phyloP scores from a whole-genome alignment of 2,888 invertebrate genomes.

The Ophioninae sp. region DNA sequence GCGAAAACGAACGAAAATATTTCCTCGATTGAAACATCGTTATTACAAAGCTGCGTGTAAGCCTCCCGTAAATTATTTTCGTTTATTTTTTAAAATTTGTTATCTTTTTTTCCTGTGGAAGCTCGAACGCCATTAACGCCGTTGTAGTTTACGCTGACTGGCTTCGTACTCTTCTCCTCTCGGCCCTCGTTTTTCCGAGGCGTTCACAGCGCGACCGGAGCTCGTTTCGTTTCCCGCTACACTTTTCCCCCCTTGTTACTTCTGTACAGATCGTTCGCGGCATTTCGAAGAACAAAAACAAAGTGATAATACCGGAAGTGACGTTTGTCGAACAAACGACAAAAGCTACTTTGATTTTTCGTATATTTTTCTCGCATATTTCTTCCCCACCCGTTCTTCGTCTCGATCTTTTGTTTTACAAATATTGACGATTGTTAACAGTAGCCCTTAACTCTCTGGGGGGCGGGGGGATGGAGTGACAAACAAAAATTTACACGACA shows the following conservation, averaged over 20 bases:
- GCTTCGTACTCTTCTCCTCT: slow-evolving; percentile 9
- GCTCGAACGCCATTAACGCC: slow-evolving; percentile 59
- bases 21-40: slow-evolving; percentile 55
- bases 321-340: slow-evolving; percentile 17
- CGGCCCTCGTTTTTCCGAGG: slow-evolving; percentile 1
- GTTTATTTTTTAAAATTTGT: slow-evolving; percentile 15
- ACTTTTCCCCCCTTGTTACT: slow-evolving; percentile 4
- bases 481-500: slow-evolving; percentile 56
- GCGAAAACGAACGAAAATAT: slow-evolving; percentile 59
- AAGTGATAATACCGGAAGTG: slow-evolving; percentile 18
- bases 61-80: slow-evolving; percentile 53
- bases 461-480: slow-evolving; percentile 25
- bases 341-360: slow-evolving; percentile 16
- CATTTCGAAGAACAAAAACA: slow-evolving; percentile 24
- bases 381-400: background rate
- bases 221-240: slow-evolving; percentile 17
- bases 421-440: slow-evolving; percentile 46
- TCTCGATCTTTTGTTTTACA: slow-evolving; percentile 42
- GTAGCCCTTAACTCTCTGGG: slow-evolving; percentile 33
- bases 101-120: slow-evolving; percentile 57
- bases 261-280: slow-evolving; percentile 53
- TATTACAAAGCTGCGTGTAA: slow-evolving; percentile 65
- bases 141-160: slow-evolving; percentile 53
- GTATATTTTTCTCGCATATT: slow-evolving; percentile 25
- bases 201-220: slow-evolving; percentile 40